A percentile compares a stretch with the other conserved stretches of the same genome.
These are phyloP conservation scores for Zaprionus bogoriensis DNA, from an alignment of 2,888 invertebrate genomes.

Conservation along the genomic window DNA sequence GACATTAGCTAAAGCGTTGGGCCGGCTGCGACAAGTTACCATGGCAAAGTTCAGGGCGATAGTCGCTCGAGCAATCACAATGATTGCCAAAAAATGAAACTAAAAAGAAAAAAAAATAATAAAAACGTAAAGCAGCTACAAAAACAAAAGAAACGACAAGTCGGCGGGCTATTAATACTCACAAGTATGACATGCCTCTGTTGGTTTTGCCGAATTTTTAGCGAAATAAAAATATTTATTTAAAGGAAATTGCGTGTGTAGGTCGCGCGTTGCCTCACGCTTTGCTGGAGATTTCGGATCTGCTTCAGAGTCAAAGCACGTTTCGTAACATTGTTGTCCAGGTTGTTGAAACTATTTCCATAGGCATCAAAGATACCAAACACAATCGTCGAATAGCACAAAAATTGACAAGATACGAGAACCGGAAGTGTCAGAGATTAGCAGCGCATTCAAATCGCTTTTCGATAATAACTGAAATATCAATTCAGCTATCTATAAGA, in stretches of 20 bases:
- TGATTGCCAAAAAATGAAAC: slow-evolving; percentile 31
- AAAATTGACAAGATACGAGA: not conserved
- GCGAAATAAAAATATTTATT: slow-evolving; percentile 16
- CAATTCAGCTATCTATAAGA: not conserved
- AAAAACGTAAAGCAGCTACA: slow-evolving; percentile 7
- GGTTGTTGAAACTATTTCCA: slow-evolving; percentile 8
- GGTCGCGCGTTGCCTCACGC: not conserved
- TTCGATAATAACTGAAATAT: not conserved
- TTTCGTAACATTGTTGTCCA: slow-evolving; percentile 23
- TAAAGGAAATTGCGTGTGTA: slow-evolving; percentile 9
- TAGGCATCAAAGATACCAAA: too few relatives aligned
- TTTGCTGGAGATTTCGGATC: slow-evolving; percentile 1
- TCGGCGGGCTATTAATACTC: slow-evolving; percentile 55
- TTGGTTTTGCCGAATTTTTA: slow-evolving; percentile 36
- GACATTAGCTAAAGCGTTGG: slow-evolving; percentile 48
- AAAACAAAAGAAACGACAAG: slow-evolving; percentile 29
- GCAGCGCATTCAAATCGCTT: not conserved
- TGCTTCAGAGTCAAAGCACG: slow-evolving; percentile 41
- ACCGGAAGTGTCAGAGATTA: not conserved
- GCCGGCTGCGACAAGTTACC: slow-evolving; percentile 12
- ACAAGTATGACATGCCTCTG: slow-evolving; percentile 53
- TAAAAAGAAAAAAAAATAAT: slow-evolving; percentile 18
- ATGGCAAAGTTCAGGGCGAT: slow-evolving; percentile 57
- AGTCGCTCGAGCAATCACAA: slow-evolving; percentile 23
- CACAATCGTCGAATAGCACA: not conserved